Base-by-base conservation (phyloP, 2,113 vertebrate species). In the Xenopus laevis region DNA sequence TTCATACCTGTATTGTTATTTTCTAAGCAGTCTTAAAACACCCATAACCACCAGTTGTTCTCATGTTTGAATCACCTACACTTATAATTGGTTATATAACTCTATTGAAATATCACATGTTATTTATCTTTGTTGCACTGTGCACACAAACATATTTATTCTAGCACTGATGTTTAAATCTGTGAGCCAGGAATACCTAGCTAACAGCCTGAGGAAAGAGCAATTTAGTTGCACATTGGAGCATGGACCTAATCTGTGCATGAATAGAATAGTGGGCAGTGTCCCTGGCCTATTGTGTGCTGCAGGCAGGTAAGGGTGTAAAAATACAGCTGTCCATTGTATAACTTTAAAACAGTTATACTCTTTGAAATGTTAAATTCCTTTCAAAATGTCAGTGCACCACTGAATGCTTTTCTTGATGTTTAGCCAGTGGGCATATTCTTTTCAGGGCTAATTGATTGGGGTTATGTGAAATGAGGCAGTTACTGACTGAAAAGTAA, bases 291-390 rank as follows among this genome's bases (percentile, higher is more conserved):
- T 16, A 17, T 64, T 27, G 27, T 17, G 18, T 33, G 10, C 15
- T 13, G 47, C 11, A 55, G 13, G 17, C 47, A 50, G 53, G 53
- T 55, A 16, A 55, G 11, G 15, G 53, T 17, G 1, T 55, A n/a
- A 55, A 55, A 55, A 17, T 55, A 55, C 16, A n/a, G 53, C 7
- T 18, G 3, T 55, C 16, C 17, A 55, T 55, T 55, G 53, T 55
- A 17, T 13, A 55, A n/a, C 53, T 55, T 55, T 9, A 64, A 15
- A 33, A 40, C 30, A 33, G 4, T 64, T 17, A 17, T 17, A 44
- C 12, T 44, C 61, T 64, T 64, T 64, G 61, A 64, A 44, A 64
- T 64, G 61, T 16, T 33, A 33, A 64, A 17, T 40, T 64, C 30
- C 9, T 17, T 64, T 64, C 23, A 16, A 17, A 64, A 44, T 55